Conservation (phyloP, 2,797 vertebrate species). For the Neosilurus hyrtlii region DNA sequence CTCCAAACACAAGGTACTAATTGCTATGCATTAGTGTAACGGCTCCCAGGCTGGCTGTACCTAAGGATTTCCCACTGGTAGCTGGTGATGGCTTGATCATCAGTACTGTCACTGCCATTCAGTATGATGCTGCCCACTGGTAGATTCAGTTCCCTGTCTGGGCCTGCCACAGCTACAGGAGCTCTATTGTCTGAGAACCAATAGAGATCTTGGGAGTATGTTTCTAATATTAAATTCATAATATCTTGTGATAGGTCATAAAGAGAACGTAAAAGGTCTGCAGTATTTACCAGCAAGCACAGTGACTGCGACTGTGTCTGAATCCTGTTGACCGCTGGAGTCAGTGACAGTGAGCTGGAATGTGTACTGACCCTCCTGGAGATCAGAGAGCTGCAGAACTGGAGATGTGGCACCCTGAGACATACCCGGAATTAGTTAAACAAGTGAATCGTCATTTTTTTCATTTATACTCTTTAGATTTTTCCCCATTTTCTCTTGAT, state of each 20-base stretch:
- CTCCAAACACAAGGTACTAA: background rate
- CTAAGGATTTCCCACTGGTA: conserved; percentile 85
- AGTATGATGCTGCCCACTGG: conserved; percentile 73
- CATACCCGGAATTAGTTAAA: background rate
- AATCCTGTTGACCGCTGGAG: conserved; percentile 70
- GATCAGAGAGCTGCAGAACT: conserved; percentile 70
- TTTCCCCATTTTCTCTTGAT: too few species aligned
- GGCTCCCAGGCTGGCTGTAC: conserved; percentile 63
- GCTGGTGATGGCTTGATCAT: conserved; percentile 75
- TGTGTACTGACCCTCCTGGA: conserved; percentile 74
- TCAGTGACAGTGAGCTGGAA: conserved; percentile 78
- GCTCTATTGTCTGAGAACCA: conserved; percentile 66
- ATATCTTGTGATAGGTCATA: background rate
- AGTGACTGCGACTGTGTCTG: conserved; percentile 67
- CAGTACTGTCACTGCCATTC: conserved; percentile 80
- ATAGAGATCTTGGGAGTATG: background rate
- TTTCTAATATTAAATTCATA: background rate
- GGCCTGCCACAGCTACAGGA: conserved; percentile 78
- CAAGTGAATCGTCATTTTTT: background rate
- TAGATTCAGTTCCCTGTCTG: conserved; percentile 77
- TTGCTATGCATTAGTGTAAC: background rate
- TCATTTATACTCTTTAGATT: too few species aligned
- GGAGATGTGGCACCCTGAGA: conserved; percentile 71
- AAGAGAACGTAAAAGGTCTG: background rate
- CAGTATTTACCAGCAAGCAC: conserved; percentile 71